Evolutionary conservation across 53 echinoderm and acorn worm species (phyloP).

Genomic region (Henricia sp.): DNA sequence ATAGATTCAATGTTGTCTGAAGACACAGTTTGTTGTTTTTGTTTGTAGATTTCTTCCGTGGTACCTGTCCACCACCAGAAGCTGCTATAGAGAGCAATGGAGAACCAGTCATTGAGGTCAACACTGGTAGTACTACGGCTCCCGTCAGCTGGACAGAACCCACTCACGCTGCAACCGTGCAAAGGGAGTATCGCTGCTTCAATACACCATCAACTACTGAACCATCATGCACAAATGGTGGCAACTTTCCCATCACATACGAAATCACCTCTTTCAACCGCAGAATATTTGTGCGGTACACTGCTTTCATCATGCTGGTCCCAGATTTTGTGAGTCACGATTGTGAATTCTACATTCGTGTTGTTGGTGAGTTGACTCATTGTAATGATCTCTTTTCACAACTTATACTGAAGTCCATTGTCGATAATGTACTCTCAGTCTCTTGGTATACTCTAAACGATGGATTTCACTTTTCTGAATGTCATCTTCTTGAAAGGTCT

Average conservation of each 20-base stretch:
- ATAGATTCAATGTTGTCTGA: not conserved
- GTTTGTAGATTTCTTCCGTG: not conserved
- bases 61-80: conserved; percentile 35
- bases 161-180: not conserved
- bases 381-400: too few relatives aligned
- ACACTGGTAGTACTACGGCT: not conserved
- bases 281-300: not conserved
- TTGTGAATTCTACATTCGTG: conserved; percentile 33
- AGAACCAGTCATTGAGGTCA: conserved; percentile 8
- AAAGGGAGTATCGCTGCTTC: not conserved
- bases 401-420: too few relatives aligned
- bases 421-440: too few relatives aligned
- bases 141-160: not conserved
- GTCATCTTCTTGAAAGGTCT: not conserved
- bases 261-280: not conserved
- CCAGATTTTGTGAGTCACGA: not conserved
- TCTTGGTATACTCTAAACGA: not conserved
- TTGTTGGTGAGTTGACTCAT: conserved; percentile 39
- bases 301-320: not conserved
- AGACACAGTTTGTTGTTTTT: not conserved
- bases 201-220: not conserved
- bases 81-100: conserved; percentile 12
- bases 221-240: not conserved
- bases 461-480: not conserved
- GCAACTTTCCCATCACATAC: conserved; percentile 29